Evolutionary conservation across 2,888 invertebrate species (phyloP).

Genomic region (Oxystoma pomonae): DNA sequence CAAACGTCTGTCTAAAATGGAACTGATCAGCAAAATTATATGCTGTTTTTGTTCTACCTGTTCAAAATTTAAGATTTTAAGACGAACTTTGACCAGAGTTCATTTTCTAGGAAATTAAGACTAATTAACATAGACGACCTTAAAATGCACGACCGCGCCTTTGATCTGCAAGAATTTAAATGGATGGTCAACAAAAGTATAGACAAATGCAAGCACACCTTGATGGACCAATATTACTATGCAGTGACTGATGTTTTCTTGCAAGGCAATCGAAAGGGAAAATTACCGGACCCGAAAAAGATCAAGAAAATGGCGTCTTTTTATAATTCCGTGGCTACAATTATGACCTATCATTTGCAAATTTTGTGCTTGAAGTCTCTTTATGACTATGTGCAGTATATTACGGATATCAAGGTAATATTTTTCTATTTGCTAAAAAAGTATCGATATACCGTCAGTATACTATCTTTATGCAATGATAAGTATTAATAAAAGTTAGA

Average conservation of each 20-base stretch:
- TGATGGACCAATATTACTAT: slow-evolving; percentile 64
- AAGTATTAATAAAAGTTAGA: too few relatives aligned
- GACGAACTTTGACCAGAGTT: too few relatives aligned
- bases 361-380: slow-evolving; percentile 76
- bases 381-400: slow-evolving; percentile 69
- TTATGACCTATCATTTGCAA: slow-evolving; percentile 88
- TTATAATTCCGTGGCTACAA: slow-evolving; percentile 77
- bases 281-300: slow-evolving; percentile 64
- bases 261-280: slow-evolving; percentile 63
- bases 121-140: slow-evolving; percentile 59
- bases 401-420: slow-evolving; percentile 73
- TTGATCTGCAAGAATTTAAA: slow-evolving; percentile 64
- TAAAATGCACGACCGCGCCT: slow-evolving; percentile 57
- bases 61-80: too few relatives aligned
- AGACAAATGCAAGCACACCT: slow-evolving; percentile 61
- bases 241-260: slow-evolving; percentile 60
- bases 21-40: too few relatives aligned
- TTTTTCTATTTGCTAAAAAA: neutral
- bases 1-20: too few relatives aligned
- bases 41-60: too few relatives aligned
- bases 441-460: too few relatives aligned
- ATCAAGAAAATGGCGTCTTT: slow-evolving; percentile 67
- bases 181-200: slow-evolving; percentile 56
- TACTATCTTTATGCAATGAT: too few relatives aligned
- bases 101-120: slow-evolving; percentile 53